These are phyloP conservation scores for Epizoanthus rinbou DNA, from an alignment of 92 coral and sea anemone genomes.

Conservation along the genomic window DNA sequence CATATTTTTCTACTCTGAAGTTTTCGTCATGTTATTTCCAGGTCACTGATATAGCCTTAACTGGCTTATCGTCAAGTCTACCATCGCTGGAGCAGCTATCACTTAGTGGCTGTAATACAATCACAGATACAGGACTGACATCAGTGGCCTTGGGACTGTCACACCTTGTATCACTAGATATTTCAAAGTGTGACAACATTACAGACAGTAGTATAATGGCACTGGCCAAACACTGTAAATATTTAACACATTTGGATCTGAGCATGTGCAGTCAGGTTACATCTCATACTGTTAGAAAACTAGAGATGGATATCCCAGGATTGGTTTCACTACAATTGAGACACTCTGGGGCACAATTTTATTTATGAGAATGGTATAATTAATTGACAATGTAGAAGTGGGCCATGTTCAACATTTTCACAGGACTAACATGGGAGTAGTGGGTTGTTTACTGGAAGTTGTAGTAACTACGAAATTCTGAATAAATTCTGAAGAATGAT, in stretches of 20 bases:
- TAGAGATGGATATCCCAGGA: constrained; percentile 72
- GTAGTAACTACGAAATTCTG: no score
- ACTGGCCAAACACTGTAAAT: constrained; percentile 62
- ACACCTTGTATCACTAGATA: constrained; percentile 64
- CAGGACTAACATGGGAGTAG: no score
- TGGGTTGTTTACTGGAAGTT: no score
- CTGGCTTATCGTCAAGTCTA: constrained; percentile 55
- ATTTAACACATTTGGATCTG: constrained; percentile 73
- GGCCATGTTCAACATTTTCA: no score
- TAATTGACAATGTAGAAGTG: no score
- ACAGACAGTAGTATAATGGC: constrained; percentile 61
- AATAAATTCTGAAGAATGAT: no score
- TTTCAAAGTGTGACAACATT: constrained; percentile 82
- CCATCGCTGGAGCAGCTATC: constrained; percentile 59
- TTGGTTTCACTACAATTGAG: constrained; percentile 78
- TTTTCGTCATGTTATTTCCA: constrained; percentile 24
- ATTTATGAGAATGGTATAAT: constrained; percentile 12
- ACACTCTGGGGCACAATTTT: constrained; percentile 72
- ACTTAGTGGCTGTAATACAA: constrained; percentile 68
- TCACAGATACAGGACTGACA: constrained; percentile 71
- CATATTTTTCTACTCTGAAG: background rate
- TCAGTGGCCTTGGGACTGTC: constrained; percentile 63
- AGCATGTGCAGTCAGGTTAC: constrained; percentile 91
- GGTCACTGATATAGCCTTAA: constrained; percentile 72
- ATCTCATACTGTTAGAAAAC: constrained; percentile 62